phyloP scores from a whole-genome alignment of 2,888 invertebrate species.

The Drosophila birchii region DNA sequence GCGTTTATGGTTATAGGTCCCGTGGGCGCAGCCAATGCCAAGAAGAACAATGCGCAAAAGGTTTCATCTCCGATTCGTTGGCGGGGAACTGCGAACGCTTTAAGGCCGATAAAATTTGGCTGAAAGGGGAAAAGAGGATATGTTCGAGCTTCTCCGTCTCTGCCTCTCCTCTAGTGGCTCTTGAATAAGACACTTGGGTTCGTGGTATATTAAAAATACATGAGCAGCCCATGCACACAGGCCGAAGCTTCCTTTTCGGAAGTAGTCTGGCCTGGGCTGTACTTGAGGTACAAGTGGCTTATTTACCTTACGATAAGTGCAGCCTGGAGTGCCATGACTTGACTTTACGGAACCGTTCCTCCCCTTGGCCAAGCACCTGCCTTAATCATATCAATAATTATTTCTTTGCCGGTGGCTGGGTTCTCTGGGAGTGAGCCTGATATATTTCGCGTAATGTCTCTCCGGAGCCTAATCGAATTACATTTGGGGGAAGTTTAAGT shows the following conservation, averaged over 20 bases:
- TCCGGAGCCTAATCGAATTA: conserved; percentile 70
- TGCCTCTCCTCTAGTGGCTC: conserved; percentile 35
- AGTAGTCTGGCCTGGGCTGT: conserved; percentile 41
- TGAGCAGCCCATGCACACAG: conserved; percentile 53
- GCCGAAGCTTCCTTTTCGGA: conserved; percentile 29
- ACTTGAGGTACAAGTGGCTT: conserved; percentile 80
- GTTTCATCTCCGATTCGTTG: conserved; percentile 37
- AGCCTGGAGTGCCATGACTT: conserved; percentile 75
- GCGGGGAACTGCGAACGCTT: conserved; percentile 67
- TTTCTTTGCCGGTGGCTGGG: conserved; percentile 60
- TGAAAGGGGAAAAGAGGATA: conserved; percentile 62
- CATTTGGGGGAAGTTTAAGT: conserved; percentile 33
- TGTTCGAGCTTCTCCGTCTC: conserved; percentile 15
- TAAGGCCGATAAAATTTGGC: conserved; percentile 75
- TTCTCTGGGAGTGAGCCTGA: conserved; percentile 14
- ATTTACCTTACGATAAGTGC: conserved; percentile 80
- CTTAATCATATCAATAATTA: conserved; percentile 80
- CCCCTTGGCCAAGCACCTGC: neutral
- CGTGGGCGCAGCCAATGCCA: conserved; percentile 53
- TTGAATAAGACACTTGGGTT: conserved; percentile 75
- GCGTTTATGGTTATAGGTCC: conserved; percentile 77
- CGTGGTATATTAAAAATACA: conserved; percentile 79
- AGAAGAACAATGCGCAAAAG: conserved; percentile 32
- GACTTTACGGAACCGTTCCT: conserved; percentile 8
- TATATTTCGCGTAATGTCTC: conserved; percentile 50